Evolutionary conservation across 2,113 vertebrate genomes (phyloP).

Genomic region (Polypterus bichir): DNA sequence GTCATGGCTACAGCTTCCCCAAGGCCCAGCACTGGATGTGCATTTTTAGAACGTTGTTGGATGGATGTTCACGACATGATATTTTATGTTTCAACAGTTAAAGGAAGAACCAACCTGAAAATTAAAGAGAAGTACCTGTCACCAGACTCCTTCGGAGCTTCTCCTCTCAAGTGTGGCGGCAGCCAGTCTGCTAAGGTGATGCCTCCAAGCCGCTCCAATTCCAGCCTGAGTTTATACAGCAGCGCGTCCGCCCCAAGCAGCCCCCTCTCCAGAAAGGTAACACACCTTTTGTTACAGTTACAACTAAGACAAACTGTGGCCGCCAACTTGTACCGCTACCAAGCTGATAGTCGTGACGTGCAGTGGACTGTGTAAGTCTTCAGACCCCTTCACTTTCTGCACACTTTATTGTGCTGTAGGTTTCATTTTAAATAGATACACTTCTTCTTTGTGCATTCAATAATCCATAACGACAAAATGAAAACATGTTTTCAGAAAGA

Average conservation of each 20-base stretch:
- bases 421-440: too few relatives aligned
- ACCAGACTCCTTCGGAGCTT: slow-evolving; percentile 26
- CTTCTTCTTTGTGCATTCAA: too few relatives aligned
- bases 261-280: slow-evolving; percentile 67
- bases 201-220: slow-evolving; percentile 66
- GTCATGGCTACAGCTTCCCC: too few relatives aligned
- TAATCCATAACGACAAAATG: too few relatives aligned
- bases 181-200: slow-evolving; percentile 43
- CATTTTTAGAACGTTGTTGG: too few relatives aligned
- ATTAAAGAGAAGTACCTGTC: slow-evolving; percentile 81
- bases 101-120: slow-evolving; percentile 78
- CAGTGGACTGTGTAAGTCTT: too few relatives aligned
- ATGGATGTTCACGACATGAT: too few relatives aligned
- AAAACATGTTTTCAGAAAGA: too few relatives aligned
- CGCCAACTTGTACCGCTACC: background rate
- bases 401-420: too few relatives aligned
- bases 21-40: too few relatives aligned
- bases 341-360: rapidly evolving
- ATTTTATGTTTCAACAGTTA: slow-evolving; percentile 42
- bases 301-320: too few relatives aligned
- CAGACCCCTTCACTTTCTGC: too few relatives aligned
- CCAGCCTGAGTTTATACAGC: slow-evolving; percentile 77
- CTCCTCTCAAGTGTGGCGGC: slow-evolving; percentile 23
- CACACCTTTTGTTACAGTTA: background rate
- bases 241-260: slow-evolving; percentile 77